These are phyloP conservation scores for Abramis brama DNA, from an alignment of 2,113 vertebrate genomes.

Conservation along the genomic window DNA sequence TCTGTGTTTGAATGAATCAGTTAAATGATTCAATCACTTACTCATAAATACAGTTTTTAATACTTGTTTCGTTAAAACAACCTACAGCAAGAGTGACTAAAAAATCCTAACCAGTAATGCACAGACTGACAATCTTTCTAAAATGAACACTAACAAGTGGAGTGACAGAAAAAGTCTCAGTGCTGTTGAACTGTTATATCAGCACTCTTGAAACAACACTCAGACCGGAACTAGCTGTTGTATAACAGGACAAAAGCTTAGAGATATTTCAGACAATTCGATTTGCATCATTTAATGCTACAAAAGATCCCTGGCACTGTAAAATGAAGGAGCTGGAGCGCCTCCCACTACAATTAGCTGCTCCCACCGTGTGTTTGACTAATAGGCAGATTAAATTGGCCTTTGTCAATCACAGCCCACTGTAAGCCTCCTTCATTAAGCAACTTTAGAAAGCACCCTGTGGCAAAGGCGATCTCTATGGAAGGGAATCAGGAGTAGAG, in stretches of 20 bases:
- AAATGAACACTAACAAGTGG: not conserved
- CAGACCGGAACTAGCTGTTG: not conserved
- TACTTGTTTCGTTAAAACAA: not conserved
- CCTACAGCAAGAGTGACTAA: not conserved
- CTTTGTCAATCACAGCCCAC: slow-evolving; percentile 41
- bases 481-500: slow-evolving; percentile 31
- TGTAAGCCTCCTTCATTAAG: slow-evolving; percentile 48
- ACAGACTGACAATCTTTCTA: not conserved
- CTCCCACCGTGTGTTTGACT: slow-evolving; percentile 55
- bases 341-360: slow-evolving; percentile 53
- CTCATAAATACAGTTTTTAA: not conserved
- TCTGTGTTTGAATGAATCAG: not conserved
- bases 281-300: slow-evolving; percentile 44
- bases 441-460: slow-evolving; percentile 53
- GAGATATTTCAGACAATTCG: slow-evolving; percentile 27
- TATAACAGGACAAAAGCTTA: slow-evolving; percentile 6
- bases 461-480: slow-evolving; percentile 39
- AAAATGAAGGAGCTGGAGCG: slow-evolving; percentile 47
- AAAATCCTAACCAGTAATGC: not conserved
- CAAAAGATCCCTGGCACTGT: slow-evolving; percentile 38
- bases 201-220: slow-evolving; percentile 4
- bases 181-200: slow-evolving; percentile 10
- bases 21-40: not conserved
- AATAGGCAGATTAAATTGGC: slow-evolving; percentile 55
- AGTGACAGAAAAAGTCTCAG: not conserved